Evolutionary conservation across 2,113 vertebrate genomes (phyloP).

Genomic region (Chloebia gouldiae): DNA sequence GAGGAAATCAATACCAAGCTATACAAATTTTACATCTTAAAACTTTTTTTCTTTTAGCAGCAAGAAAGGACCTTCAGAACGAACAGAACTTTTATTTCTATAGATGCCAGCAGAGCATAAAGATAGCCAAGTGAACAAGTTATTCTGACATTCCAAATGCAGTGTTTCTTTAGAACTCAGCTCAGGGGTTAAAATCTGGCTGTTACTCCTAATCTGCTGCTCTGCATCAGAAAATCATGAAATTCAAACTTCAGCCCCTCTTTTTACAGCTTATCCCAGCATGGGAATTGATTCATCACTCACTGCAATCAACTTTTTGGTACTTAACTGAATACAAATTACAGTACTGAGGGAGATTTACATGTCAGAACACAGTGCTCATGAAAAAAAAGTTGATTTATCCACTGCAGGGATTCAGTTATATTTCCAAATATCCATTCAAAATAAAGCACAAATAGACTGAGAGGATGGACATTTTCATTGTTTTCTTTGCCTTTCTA

Average conservation of each 20-base stretch:
- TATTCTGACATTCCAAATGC: not conserved
- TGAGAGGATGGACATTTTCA: not conserved
- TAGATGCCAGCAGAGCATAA: not conserved
- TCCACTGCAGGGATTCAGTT: slow-evolving; percentile 1
- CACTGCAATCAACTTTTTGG: slow-evolving; percentile 35
- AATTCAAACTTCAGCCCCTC: slow-evolving; percentile 31
- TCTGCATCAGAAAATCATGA: not conserved
- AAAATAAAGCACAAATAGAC: not conserved
- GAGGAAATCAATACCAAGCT: not conserved
- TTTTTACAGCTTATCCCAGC: slow-evolving; percentile 21
- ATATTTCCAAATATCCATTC: not conserved
- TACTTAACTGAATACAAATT: slow-evolving; percentile 60
- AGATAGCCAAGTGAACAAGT: not conserved
- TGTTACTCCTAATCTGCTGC: slow-evolving; percentile 10
- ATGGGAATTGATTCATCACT: slow-evolving; percentile 57
- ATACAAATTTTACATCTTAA: not conserved
- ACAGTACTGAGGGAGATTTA: not conserved
- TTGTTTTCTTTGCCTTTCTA: not conserved
- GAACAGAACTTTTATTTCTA: not conserved
- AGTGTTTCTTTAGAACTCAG: not conserved
- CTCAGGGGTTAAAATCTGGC: slow-evolving; percentile 28
- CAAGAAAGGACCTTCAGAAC: not conserved
- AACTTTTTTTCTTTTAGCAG: not conserved
- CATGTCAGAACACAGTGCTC: not conserved
- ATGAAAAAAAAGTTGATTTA: not conserved